Percentiles rank a stretch among this genome's conserved stretches.
Conservation (phyloP, 2,113 vertebrate species). For the Lethenteron reissneri region DNA sequence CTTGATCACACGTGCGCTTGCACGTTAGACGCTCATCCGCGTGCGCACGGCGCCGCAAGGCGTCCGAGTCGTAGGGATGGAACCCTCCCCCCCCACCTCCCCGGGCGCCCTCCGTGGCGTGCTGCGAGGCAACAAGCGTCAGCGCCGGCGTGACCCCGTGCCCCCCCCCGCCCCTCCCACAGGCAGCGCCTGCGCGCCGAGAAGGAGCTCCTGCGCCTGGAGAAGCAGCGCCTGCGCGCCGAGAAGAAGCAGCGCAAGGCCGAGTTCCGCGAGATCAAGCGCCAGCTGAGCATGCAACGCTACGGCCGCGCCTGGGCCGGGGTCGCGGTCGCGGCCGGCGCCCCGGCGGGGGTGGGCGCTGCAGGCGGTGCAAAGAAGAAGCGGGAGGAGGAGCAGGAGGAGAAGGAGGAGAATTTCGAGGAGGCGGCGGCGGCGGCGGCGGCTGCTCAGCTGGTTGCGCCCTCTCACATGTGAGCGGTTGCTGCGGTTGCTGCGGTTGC, state of each 20-base stretch:
- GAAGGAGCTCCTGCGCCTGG: constrained; percentile 12
- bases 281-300: constrained; percentile 77
- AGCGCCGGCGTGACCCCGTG: background rate
- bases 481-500: too few relatives aligned
- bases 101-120: background rate
- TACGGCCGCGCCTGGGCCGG: constrained; percentile 63
- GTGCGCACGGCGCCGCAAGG: background rate
- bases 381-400: too few relatives aligned
- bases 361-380: too few relatives aligned
- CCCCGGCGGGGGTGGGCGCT: too few relatives aligned
- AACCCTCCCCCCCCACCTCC: background rate
- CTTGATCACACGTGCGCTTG: background rate
- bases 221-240: constrained; percentile 70
- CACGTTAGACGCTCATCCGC: background rate
- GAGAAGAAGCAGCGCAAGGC: constrained; percentile 85
- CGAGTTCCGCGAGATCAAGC: constrained; percentile 85
- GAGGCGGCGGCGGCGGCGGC: too few relatives aligned
- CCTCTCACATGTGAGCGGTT: too few relatives aligned
- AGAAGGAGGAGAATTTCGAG: too few relatives aligned
- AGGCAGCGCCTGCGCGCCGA: background rate
- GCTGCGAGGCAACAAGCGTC: background rate
- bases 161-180: background rate
- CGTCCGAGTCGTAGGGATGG: background rate
- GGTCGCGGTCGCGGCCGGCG: too few relatives aligned
- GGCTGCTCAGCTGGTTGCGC: too few relatives aligned